These are phyloP conservation scores for Andrena hattorfiana DNA, from an alignment of 2,888 invertebrate genomes.

Conservation along the genomic window DNA sequence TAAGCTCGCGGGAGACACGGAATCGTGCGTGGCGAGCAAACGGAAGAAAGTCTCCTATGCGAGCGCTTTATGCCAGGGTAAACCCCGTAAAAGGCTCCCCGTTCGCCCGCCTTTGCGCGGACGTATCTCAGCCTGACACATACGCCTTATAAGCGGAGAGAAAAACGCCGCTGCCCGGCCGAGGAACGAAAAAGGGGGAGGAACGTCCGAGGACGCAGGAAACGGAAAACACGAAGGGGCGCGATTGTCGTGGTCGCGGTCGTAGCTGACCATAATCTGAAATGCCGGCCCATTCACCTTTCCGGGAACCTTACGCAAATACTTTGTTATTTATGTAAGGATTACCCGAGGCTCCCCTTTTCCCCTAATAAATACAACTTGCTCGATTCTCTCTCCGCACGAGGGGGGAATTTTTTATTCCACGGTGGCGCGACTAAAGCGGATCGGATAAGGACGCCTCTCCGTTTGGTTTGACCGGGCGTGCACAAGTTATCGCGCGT, in stretches of 20 bases:
- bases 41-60: slow-evolving; percentile 32
- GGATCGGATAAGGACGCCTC: slow-evolving; percentile 7
- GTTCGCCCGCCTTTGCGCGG: slow-evolving; percentile 35
- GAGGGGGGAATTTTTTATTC: slow-evolving; percentile 10
- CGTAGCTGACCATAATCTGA: slow-evolving; percentile 46
- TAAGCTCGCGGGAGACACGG: neutral
- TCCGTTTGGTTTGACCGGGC: neutral
- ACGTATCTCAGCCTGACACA: slow-evolving; percentile 1
- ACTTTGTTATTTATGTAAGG: slow-evolving; percentile 72
- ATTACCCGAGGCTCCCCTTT: slow-evolving; percentile 56
- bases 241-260: slow-evolving; percentile 36
- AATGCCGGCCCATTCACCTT: slow-evolving; percentile 64
- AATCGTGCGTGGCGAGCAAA: slow-evolving; percentile 6
- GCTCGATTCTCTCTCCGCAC: neutral
- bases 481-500: slow-evolving; percentile 8
- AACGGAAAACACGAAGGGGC: slow-evolving; percentile 38
- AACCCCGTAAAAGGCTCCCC: slow-evolving; percentile 61
- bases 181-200: slow-evolving; percentile 14
- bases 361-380: slow-evolving; percentile 46
- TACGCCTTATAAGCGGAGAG: slow-evolving; percentile 42
- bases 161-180: slow-evolving; percentile 15
- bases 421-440: neutral
- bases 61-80: slow-evolving; percentile 53
- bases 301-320: slow-evolving; percentile 58
- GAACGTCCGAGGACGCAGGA: slow-evolving; percentile 5